Percentiles rank a stretch among this genome's conserved stretches.
Evolutionary conservation across 2,113 vertebrate genomes (phyloP).

Genomic region (Bujurquina vittata): DNA sequence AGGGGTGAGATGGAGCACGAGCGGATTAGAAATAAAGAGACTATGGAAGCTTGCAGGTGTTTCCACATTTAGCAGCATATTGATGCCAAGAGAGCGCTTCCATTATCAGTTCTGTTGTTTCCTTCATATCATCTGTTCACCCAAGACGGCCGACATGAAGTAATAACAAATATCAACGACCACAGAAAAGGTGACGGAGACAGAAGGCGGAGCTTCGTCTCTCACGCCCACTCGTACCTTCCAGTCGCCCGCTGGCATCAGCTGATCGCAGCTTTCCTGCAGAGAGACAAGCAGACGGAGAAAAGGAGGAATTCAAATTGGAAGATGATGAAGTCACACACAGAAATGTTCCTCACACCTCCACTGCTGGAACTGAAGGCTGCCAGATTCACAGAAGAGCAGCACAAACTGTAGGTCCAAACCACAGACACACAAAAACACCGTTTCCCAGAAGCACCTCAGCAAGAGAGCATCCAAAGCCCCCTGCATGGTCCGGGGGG

Average conservation of each 20-base stretch:
- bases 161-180: background rate
- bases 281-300: constrained; percentile 39
- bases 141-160: background rate
- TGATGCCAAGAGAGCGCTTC: background rate
- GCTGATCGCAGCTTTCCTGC: constrained; percentile 90
- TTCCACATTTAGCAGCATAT: background rate
- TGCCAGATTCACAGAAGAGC: constrained; percentile 6
- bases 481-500: accelerated
- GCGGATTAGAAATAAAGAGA: background rate
- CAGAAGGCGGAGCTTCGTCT: background rate
- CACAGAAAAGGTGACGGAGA: background rate
- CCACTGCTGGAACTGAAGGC: constrained; percentile 19
- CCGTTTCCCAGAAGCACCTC: constrained; percentile 46
- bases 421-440: constrained; percentile 41
- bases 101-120: background rate
- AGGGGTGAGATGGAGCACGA: background rate
- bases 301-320: background rate
- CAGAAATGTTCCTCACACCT: constrained; percentile 4
- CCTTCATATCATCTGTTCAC: background rate
- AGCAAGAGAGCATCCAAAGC: background rate
- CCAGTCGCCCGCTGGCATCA: constrained; percentile 89
- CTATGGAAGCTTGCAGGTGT: background rate
- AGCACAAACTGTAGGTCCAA: constrained; percentile 24
- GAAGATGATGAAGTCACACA: background rate
- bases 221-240: constrained; percentile 83